Evolutionary conservation across 2,797 vertebrate species (phyloP), one percentile per base, ranked within the genome.

Genomic region (Podarcis lilfordi): DNA sequence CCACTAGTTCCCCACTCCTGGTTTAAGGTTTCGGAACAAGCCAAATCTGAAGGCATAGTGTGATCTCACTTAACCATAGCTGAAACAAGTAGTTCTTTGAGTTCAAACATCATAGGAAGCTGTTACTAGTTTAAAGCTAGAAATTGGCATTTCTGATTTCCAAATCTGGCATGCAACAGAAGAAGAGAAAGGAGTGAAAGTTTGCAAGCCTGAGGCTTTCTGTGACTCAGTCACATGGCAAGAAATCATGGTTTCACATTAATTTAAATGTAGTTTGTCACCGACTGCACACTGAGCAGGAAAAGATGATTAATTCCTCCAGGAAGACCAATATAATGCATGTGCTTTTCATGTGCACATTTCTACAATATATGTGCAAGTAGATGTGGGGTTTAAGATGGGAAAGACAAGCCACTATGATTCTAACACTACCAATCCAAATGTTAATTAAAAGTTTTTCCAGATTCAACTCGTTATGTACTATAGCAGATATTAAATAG

Each of bases 361-460:
- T 5, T 77, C 25, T n/a, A 80, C 72, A 64, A 72, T 83, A 5
- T 79, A 7, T 69, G 64, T 69, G 64, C 23, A 11, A 23, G 32
- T 86, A 86, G 27, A 55, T 37, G 43, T 59, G 80, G 17, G 15
- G 2, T 3, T 59, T 37, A 72, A 86, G 25, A 25, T 40, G n/a
- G 19, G 19, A 35, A 68, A 76, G 17, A 59, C 59, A 82, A 82
- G 32, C 40, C 15, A 77, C 13, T 45, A 43, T 55, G 25, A 80
- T 72, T 59, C 17, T 35, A 86, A 59, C 17, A 74, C 25, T 6
- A 71, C 43, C 23, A 80, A 55, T 55, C 35, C 8, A 45, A 75
- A 71, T 29, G 59, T 82, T 87, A 87, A 87, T 87, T 87, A 81
- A 74, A 74, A 61, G 29, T 82, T 87, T 66, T 21, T 6, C n/a